Evolutionary conservation across 2,113 vertebrate species (phyloP).

Genomic region (zebrafish (Danio rerio)): GRCz12tu NC_133198.1:8180001-8180500

Average conservation of each 20-base stretch:
- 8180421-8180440: too few species aligned
- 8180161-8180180: background rate
- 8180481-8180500: too few species aligned
- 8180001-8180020: too few species aligned
- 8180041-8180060: background rate
- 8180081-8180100: too few species aligned
- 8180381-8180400: too few species aligned
- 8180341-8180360: too few species aligned
- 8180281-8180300: background rate
- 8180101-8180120: background rate
- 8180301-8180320: background rate
- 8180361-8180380: too few species aligned
- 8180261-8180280: background rate
- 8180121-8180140: background rate
- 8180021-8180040: background rate
- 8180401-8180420: too few species aligned
- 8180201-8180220: background rate
- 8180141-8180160: conserved; percentile 14
- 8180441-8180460: too few species aligned
- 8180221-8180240: background rate
- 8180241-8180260: background rate
- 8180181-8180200: background rate
- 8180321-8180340: too few species aligned
- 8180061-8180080: background rate
- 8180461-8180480: too few species aligned